A percentile compares a stretch with the other conserved stretches of the same genome.
Evolutionary conservation across 2,797 vertebrate genomes (phyloP).

Genomic region (Trichosurus vulpecula): DNA sequence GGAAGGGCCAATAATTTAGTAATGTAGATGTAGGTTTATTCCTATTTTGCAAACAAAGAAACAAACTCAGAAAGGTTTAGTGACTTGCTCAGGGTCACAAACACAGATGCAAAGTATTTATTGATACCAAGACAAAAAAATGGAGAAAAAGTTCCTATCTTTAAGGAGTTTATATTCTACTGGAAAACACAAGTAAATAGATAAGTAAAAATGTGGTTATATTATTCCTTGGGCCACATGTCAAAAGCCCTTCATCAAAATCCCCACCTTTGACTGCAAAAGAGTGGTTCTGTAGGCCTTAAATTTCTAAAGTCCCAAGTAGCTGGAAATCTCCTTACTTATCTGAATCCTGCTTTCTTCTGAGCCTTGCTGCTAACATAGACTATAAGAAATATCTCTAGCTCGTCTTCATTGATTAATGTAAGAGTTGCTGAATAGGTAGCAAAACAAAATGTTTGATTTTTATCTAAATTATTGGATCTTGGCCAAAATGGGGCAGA

Average conservation of each 20-base stretch:
- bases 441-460: background rate
- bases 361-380: background rate
- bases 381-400: background rate
- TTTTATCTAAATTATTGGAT: conserved; percentile 46
- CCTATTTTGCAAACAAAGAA: background rate
- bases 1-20: background rate
- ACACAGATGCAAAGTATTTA: background rate
- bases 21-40: background rate
- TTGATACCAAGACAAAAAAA: background rate
- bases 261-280: background rate
- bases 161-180: background rate
- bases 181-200: background rate
- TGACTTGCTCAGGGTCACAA: background rate
- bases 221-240: background rate
- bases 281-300: background rate
- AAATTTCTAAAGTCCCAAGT: background rate
- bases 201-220: background rate
- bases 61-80: background rate
- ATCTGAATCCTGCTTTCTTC: background rate
- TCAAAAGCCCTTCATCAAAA: background rate
- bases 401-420: background rate
- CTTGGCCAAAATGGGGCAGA: conserved; percentile 69
- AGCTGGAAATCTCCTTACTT: conserved; percentile 7
- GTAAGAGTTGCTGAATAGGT: background rate
- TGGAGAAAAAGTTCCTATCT: background rate